Evolutionary conservation across 2,797 vertebrate genomes (phyloP).

Genomic region (Neosilurus mollespiculum): DNA sequence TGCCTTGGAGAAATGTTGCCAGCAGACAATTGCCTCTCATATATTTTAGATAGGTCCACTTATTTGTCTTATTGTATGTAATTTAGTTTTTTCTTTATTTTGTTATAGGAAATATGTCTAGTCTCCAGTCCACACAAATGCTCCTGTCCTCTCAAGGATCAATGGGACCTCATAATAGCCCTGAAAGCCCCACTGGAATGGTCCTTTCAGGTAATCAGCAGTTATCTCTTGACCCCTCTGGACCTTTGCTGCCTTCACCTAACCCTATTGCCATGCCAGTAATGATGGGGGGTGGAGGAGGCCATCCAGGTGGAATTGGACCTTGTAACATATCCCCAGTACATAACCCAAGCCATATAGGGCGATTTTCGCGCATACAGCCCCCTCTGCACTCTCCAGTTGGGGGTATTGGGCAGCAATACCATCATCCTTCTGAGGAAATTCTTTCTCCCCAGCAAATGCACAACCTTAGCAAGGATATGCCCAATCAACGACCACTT

Average conservation of each 20-base stretch:
- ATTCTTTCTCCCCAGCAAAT: conserved; percentile 78
- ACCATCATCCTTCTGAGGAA: conserved; percentile 77
- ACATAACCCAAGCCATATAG: conserved; percentile 82
- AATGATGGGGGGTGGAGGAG: conserved; percentile 76
- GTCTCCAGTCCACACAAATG: conserved; percentile 74
- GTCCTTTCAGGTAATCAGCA: conserved; percentile 85
- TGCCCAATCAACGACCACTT: conserved; percentile 76
- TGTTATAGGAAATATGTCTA: conserved; percentile 79
- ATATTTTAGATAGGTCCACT: neutral
- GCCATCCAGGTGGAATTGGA: conserved; percentile 80
- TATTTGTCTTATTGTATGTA: neutral
- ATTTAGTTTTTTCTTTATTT: conserved; percentile 17
- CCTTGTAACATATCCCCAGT: conserved; percentile 83
- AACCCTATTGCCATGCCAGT: conserved; percentile 86
- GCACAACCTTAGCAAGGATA: conserved; percentile 84
- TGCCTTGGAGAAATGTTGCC: no score
- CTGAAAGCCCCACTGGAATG: conserved; percentile 91
- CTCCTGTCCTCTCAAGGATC: conserved; percentile 71
- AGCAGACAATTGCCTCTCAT: no score
- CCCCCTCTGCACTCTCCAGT: conserved; percentile 81
- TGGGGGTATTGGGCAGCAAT: conserved; percentile 81
- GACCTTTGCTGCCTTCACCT: conserved; percentile 84
- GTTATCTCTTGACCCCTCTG: conserved; percentile 84
- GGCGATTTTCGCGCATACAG: conserved; percentile 86
- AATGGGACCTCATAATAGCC: conserved; percentile 74